Conservation (phyloP, 2,888 invertebrate species). For the Aplocera efformata region DNA sequence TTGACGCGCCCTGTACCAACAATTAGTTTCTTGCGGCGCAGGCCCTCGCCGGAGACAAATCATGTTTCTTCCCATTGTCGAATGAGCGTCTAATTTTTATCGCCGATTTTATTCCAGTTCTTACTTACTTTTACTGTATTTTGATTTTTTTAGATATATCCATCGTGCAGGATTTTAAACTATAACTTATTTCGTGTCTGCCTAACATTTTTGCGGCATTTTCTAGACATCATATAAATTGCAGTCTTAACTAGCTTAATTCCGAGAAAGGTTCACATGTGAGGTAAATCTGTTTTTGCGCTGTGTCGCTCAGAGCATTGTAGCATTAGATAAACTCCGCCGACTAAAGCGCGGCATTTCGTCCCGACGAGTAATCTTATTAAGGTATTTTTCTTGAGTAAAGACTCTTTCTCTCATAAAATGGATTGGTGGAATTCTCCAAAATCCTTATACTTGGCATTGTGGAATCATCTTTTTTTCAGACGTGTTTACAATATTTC, state of each 20-base stretch:
- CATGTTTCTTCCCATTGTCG: slow-evolving; percentile 31
- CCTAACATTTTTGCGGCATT: too few relatives aligned
- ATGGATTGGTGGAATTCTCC: slow-evolving; percentile 32
- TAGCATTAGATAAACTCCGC: slow-evolving; percentile 48
- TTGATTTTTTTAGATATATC: too few relatives aligned
- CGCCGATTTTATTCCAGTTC: slow-evolving; percentile 5
- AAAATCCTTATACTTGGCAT: slow-evolving; percentile 22
- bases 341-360: slow-evolving; percentile 49
- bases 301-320: slow-evolving; percentile 36
- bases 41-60: slow-evolving; percentile 25
- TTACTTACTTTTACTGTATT: too few relatives aligned
- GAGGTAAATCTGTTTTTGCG: slow-evolving; percentile 54
- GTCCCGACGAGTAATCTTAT: slow-evolving; percentile 47
- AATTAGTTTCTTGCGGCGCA: slow-evolving; percentile 48
- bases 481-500: not conserved
- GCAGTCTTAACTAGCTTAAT: too few relatives aligned
- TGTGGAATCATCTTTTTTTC: slow-evolving; percentile 15
- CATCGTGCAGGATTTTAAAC: too few relatives aligned
- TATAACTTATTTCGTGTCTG: too few relatives aligned
- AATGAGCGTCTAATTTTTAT: slow-evolving; percentile 24
- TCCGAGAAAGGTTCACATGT: slow-evolving; percentile 37
- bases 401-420: slow-evolving; percentile 47
- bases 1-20: slow-evolving; percentile 45
- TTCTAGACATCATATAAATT: too few relatives aligned
- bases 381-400: slow-evolving; percentile 36